Evolutionary conservation across 2,888 invertebrate genomes (phyloP).

Genomic region (Lithophane leautieri): DNA sequence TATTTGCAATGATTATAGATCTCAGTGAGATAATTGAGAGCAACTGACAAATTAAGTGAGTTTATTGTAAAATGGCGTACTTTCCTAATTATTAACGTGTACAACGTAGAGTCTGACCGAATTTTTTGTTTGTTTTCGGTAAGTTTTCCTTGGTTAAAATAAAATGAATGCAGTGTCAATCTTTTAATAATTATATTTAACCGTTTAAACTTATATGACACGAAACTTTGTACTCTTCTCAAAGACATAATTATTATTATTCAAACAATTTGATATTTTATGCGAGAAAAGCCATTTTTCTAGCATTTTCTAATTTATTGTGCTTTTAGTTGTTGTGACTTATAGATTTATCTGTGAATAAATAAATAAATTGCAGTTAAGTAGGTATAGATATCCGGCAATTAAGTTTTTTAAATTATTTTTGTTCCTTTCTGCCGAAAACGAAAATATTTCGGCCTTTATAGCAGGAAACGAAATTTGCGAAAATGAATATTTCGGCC

Average conservation of each 20-base stretch:
- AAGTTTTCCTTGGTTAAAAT: neutral
- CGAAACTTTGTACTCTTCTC: neutral
- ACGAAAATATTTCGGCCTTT: neutral
- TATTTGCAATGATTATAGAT: neutral
- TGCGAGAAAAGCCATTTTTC: neutral
- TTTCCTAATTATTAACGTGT: neutral
- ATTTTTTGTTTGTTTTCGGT: neutral
- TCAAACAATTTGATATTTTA: neutral
- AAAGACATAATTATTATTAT: neutral
- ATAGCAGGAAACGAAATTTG: neutral
- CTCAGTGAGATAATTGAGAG: neutral
- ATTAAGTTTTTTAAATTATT: neutral
- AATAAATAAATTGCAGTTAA: neutral
- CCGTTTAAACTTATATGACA: neutral
- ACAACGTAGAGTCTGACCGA: neutral
- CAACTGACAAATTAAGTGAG: constrained; percentile 1
- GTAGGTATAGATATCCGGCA: neutral
- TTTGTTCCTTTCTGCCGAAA: neutral
- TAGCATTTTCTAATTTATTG: neutral
- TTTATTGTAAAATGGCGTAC: constrained; percentile 6
- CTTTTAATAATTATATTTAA: neutral
- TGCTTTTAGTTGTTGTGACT: neutral
- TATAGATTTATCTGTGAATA: neutral
- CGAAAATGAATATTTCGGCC: neutral
- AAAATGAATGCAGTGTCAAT: neutral